phyloP scores from a whole-genome alignment of 2,888 invertebrate genomes.

The Thera obeliscata region DNA sequence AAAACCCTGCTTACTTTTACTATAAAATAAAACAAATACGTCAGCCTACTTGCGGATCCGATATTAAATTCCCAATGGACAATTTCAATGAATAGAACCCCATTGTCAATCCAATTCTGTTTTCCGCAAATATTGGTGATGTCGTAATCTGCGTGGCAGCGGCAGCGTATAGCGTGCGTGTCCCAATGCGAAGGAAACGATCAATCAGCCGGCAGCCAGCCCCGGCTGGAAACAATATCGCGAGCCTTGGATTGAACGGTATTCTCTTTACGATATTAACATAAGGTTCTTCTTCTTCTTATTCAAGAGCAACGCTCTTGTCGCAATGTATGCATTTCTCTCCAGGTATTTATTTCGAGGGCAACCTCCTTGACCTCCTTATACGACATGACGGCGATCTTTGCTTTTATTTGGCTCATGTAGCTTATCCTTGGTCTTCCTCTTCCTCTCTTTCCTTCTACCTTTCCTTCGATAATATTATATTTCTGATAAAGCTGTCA shows the following conservation, averaged over 20 bases:
- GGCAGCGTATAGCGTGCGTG: conserved; percentile 23
- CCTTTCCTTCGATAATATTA: too few species aligned
- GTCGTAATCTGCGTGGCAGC: conserved; percentile 7
- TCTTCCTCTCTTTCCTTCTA: too few species aligned
- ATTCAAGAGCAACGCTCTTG: too few species aligned
- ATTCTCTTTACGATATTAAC: conserved; percentile 27
- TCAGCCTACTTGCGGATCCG: too few species aligned
- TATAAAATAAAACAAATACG: too few species aligned
- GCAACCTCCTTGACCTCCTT: too few species aligned
- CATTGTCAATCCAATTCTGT: background rate
- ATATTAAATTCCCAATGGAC: background rate
- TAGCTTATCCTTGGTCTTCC: too few species aligned
- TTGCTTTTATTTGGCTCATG: too few species aligned
- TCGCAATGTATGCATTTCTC: background rate
- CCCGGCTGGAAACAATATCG: conserved; percentile 59
- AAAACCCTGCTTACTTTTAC: too few species aligned
- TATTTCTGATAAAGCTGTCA: too few species aligned
- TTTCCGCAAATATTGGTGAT: conserved; percentile 15
- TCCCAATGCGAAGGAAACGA: conserved; percentile 48
- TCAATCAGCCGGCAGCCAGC: conserved; percentile 55
- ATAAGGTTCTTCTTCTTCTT: background rate
- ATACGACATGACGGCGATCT: too few species aligned
- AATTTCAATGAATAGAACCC: background rate
- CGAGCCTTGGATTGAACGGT: conserved; percentile 43
- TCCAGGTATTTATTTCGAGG: too few species aligned